Conservation (phyloP, 2,888 invertebrate species). For the Laspeyria flexula region DNA sequence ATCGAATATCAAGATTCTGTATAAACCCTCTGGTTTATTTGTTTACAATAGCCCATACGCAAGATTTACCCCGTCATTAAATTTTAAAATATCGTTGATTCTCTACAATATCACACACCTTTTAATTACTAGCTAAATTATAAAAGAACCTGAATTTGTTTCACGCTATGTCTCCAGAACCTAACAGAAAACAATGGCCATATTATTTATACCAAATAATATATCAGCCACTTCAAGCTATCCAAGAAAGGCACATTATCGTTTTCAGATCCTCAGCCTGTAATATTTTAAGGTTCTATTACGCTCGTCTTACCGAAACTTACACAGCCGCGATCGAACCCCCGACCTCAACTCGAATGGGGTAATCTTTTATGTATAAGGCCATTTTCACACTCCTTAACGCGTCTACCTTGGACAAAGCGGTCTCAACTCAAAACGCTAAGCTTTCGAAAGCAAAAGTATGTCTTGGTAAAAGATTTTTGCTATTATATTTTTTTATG, state of each 20-base stretch:
- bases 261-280: neutral
- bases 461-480: neutral
- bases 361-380: constrained; percentile 49
- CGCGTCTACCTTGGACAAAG: constrained; percentile 28
- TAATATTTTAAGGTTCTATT: constrained; percentile 6
- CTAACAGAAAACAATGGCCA: neutral
- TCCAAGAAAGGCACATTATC: neutral
- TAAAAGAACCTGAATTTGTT: too few species aligned
- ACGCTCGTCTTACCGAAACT: constrained; percentile 11
- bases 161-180: too few species aligned
- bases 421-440: constrained; percentile 17
- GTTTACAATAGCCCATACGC: too few species aligned
- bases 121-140: too few species aligned
- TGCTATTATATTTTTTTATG: neutral
- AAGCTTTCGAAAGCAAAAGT: constrained; percentile 6
- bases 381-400: constrained; percentile 36
- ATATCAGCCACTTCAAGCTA: neutral
- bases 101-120: too few species aligned
- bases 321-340: constrained; percentile 23
- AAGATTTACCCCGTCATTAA: too few species aligned
- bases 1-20: too few species aligned
- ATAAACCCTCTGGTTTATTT: too few species aligned
- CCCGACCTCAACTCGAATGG: constrained; percentile 36
- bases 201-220: neutral
- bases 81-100: too few species aligned